Conservation (phyloP, 2,888 invertebrate species). For the Morpho deidamia region DNA sequence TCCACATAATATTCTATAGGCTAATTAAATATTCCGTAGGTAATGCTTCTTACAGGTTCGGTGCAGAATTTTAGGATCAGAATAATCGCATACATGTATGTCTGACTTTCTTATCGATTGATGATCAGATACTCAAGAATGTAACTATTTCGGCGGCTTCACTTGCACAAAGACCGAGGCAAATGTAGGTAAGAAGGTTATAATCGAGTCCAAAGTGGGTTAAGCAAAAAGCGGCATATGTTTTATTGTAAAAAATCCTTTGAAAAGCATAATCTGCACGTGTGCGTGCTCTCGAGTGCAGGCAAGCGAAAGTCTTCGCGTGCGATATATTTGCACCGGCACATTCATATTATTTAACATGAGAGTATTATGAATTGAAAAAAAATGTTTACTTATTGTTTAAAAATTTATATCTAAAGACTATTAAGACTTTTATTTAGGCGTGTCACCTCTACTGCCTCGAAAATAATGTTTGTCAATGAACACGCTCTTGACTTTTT, state of each 20-base stretch:
- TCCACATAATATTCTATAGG: no score
- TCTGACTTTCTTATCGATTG: neutral
- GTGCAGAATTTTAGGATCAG: no score
- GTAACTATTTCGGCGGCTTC: slow-evolving; percentile 43
- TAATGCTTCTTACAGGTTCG: no score
- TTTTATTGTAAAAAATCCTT: slow-evolving; percentile 74
- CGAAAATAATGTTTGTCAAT: no score
- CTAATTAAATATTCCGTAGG: no score
- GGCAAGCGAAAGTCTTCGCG: slow-evolving; percentile 54
- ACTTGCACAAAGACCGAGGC: slow-evolving; percentile 61
- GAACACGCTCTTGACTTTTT: no score
- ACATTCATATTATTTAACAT: neutral
- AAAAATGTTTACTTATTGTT: no score
- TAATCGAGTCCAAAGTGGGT: slow-evolving; percentile 76
- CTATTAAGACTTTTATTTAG: no score
- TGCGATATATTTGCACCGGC: slow-evolving; percentile 28
- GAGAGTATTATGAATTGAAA: no score
- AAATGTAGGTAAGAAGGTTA: slow-evolving; percentile 78
- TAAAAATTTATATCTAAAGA: no score
- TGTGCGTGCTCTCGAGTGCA: slow-evolving; percentile 55
- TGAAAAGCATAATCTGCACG: slow-evolving; percentile 68
- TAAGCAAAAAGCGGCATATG: slow-evolving; percentile 77
- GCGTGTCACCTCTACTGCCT: no score
- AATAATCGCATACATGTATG: neutral
- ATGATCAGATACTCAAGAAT: slow-evolving; percentile 12